Evolutionary conservation across 1,140 invertebrate species (phyloP).

Genomic region (Nephila pilipes): DNA sequence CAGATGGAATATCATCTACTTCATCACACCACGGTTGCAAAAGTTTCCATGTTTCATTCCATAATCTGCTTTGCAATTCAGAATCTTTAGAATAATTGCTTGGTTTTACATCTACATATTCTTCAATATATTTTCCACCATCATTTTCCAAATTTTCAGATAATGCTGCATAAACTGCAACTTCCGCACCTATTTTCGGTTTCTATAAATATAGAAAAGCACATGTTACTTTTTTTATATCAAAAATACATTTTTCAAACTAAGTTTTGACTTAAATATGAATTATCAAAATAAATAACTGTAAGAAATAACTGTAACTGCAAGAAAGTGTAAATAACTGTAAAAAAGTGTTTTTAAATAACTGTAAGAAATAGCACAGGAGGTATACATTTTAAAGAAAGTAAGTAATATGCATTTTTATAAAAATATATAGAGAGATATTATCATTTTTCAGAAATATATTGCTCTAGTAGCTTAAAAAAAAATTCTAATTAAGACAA

Average conservation of each 20-base stretch:
- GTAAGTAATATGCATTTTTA: no score
- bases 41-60: conserved; percentile 79
- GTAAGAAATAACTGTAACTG: neutral
- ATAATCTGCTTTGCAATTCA: conserved; percentile 84
- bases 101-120: conserved; percentile 83
- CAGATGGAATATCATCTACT: conserved; percentile 54
- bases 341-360: no score
- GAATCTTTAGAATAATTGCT: conserved; percentile 82
- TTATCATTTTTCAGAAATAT: no score
- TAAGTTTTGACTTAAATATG: neutral
- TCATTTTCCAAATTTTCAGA: conserved; percentile 86
- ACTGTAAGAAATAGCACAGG: no score
- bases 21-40: conserved; percentile 77
- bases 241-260: neutral
- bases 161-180: conserved; percentile 88
- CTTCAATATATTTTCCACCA: conserved; percentile 86
- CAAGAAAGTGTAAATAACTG: neutral
- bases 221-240: neutral
- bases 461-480: no score
- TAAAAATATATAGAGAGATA: no score
- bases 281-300: neutral
- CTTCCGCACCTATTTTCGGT: conserved; percentile 88
- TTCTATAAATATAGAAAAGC: conserved; percentile 82
- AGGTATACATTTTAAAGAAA: no score
- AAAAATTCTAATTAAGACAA: no score